Conservation (phyloP, 2,888 invertebrate genomes). For the Aspidiotus destructor region DNA sequence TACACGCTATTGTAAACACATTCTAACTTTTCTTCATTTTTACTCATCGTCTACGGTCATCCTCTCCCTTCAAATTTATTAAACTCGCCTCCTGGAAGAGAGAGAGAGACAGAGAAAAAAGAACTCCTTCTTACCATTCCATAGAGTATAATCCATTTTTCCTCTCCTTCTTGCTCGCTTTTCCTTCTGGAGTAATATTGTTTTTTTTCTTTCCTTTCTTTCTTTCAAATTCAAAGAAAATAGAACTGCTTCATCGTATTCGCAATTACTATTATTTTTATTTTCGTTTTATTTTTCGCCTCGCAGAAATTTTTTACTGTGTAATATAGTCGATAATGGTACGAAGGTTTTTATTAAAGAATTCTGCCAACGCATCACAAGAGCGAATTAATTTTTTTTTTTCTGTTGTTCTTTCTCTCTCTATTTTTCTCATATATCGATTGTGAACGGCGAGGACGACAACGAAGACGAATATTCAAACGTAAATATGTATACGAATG, state of each 20-base stretch:
- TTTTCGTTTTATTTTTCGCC: constrained; percentile 17
- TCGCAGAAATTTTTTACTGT: constrained; percentile 1
- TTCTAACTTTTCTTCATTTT: constrained; percentile 14
- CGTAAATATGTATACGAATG: constrained; percentile 3
- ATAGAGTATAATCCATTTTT: constrained; percentile 6
- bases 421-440: constrained; percentile 1
- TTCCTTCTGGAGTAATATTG: constrained; percentile 1
- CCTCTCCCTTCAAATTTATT: constrained; percentile 10
- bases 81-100: constrained; percentile 6
- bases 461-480: not conserved
- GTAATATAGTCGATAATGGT: not conserved
- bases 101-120: not conserved
- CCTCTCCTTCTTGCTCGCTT: not conserved
- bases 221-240: constrained; percentile 11
- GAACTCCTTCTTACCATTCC: not conserved
- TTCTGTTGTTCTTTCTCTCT: not conserved
- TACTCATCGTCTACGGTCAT: constrained; percentile 6
- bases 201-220: constrained; percentile 6
- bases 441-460: not conserved
- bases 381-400: too few species aligned
- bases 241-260: not conserved
- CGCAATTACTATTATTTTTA: constrained; percentile 12
- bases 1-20: constrained; percentile 21
- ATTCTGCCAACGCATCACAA: not conserved
- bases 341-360: not conserved